Evolutionary conservation across 2,888 invertebrate species (phyloP), one percentile per base, ranked within the genome.

Genomic region (Beris chalybata): DNA sequence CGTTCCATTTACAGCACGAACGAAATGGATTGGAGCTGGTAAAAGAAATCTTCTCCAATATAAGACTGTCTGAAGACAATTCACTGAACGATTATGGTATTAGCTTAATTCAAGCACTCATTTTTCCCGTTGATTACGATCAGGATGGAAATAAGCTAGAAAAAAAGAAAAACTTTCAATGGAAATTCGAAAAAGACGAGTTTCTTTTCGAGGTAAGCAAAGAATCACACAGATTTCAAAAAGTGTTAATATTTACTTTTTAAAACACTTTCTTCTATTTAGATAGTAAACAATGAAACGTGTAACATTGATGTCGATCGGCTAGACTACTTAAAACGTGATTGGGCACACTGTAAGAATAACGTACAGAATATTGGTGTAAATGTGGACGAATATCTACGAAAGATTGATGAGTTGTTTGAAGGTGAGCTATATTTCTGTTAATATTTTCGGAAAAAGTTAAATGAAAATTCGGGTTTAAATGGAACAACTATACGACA

Each of bases 281-380:
- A 68, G 68, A 65, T 68, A 15, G 52, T 68, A 11, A 65, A 66
- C 31, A 64, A 64, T 54, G 38, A 64, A 45, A 44, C 7, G 7
- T 48, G 83, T 70, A 84, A 84, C 7, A 79, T 88, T 15, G 88
- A 88, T 75, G 87, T 88, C 1, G 88, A 89, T 74, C 87, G 87
- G 74, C 86, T 85, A 83, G 89, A 89, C 72, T 89, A 89, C 73
- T 78, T 89, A 55, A 77, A 84, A 15, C 80, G 89, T 29, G 89
- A 88, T 74, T 80, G 61, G 61, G 13, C 50, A 6, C 9, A 11
- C 22, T 58, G 59, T 31, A n/a, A 9, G 31, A 81, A 52, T 77
- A 81, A 59, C 57, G 73, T 66, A 71, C 74, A 29, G 74, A 65
- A 61, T 56, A 70, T 50, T n/a, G 61, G 45, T 13, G 13, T 48